Conservation (phyloP, 2,888 invertebrate species). For the Torymus tubicola region DNA sequence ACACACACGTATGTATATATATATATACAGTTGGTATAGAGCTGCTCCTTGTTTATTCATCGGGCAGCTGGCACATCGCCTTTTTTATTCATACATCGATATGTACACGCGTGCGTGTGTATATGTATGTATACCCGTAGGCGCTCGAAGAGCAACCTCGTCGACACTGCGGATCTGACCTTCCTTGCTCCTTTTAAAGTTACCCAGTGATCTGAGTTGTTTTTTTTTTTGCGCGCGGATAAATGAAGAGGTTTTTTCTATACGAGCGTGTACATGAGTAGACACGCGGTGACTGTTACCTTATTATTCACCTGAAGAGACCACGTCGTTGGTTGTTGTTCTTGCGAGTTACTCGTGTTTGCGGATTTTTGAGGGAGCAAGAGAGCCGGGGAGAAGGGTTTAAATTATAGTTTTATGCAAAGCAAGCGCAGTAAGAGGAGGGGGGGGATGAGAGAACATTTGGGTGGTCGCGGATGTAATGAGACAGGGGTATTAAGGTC, state of each 20-base stretch:
- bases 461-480: slow-evolving; percentile 48
- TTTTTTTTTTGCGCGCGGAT: not conserved
- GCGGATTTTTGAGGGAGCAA: slow-evolving; percentile 4
- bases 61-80: slow-evolving; percentile 29
- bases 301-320: slow-evolving; percentile 11
- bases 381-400: slow-evolving; percentile 1
- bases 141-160: not conserved
- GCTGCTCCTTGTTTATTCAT: slow-evolving; percentile 54
- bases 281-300: not conserved
- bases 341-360: slow-evolving; percentile 13
- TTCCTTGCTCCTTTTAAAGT: slow-evolving; percentile 41
- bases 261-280: not conserved
- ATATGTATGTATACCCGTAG: not conserved
- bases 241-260: not conserved
- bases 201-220: not conserved
- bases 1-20: too few relatives aligned
- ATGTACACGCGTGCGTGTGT: not conserved
- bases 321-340: slow-evolving; percentile 1
- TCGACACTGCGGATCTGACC: not conserved
- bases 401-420: slow-evolving; percentile 49
- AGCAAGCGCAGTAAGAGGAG: not conserved
- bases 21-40: not conserved
- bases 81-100: slow-evolving; percentile 50
- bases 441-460: not conserved
- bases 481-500: slow-evolving; percentile 48